Percentiles rank a stretch among this genome's conserved stretches.
phyloP scores from a whole-genome alignment of 2,888 invertebrate species.

The Ganaspis brasiliensis region DNA sequence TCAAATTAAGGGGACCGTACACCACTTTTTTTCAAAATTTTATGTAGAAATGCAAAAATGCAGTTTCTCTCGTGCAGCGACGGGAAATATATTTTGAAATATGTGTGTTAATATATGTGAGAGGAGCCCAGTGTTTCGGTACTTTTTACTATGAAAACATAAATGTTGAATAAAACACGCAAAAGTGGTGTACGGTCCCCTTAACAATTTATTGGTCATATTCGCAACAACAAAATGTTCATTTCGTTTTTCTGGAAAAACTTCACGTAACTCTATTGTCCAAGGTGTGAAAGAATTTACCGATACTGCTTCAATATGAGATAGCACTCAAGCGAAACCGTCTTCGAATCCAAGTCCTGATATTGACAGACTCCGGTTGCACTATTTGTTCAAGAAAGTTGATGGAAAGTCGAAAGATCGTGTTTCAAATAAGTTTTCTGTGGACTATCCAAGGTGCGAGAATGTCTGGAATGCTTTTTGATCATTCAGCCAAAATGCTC shows the following conservation, averaged over 20 bases:
- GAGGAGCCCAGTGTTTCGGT: too few relatives aligned
- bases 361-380: conserved; percentile 63
- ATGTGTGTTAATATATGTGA: too few relatives aligned
- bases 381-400: conserved; percentile 59
- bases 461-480: conserved; percentile 68
- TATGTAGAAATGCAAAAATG: too few relatives aligned
- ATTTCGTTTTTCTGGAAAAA: not conserved
- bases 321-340: conserved; percentile 48
- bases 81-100: too few relatives aligned
- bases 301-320: conserved; percentile 49
- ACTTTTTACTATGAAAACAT: too few relatives aligned
- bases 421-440: conserved; percentile 61
- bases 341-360: conserved; percentile 58
- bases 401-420: conserved; percentile 58
- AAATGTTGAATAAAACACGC: too few relatives aligned
- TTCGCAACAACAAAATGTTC: not conserved
- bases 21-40: too few relatives aligned
- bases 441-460: conserved; percentile 45
- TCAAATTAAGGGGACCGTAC: too few relatives aligned
- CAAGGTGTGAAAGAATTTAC: conserved; percentile 59
- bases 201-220: too few relatives aligned
- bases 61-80: too few relatives aligned
- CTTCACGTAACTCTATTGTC: conserved; percentile 55
- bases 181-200: too few relatives aligned
- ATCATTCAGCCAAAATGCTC: conserved; percentile 60